Evolutionary conservation across 2,797 vertebrate species (phyloP).

Genomic region (Enteromius afrohamiltoni): DNA sequence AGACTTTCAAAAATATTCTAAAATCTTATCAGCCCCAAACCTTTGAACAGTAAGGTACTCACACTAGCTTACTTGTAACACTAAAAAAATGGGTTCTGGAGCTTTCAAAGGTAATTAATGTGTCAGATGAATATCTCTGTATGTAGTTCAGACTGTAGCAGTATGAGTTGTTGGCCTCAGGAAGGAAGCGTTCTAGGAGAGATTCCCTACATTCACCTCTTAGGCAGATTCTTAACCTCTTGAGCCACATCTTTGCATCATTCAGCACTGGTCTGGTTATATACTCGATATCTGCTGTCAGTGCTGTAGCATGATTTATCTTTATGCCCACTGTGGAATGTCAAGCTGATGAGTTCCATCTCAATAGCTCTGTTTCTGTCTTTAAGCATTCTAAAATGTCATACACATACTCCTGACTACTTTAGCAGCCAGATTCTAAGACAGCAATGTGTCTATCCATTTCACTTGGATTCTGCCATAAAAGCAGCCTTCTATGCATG

Average conservation of each 20-base stretch:
- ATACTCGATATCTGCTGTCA: conserved; percentile 42
- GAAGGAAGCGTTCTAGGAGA: conserved; percentile 36
- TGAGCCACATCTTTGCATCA: conserved; percentile 57
- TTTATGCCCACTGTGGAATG: not conserved
- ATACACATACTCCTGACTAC: not conserved
- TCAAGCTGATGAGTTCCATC: not conserved
- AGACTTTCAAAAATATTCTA: not conserved
- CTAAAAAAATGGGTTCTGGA: conserved; percentile 60
- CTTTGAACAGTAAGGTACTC: not conserved
- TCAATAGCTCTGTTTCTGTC: not conserved
- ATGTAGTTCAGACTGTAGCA: conserved; percentile 67
- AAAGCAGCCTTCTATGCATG: not conserved
- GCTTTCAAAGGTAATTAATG: conserved; percentile 78
- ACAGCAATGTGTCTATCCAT: not conserved
- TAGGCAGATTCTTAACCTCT: conserved; percentile 51
- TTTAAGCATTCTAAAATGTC: not conserved
- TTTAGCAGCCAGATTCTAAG: not conserved
- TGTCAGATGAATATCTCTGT: conserved; percentile 70
- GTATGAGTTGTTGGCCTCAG: conserved; percentile 36
- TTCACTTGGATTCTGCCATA: not conserved
- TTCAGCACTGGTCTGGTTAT: conserved; percentile 47
- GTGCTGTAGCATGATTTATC: conserved; percentile 31
- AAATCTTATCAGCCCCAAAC: not conserved
- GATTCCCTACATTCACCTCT: conserved; percentile 55
- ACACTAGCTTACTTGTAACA: not conserved